phyloP scores from a whole-genome alignment of 2,113 vertebrate genomes.

The Bubalus kerabau region DNA sequence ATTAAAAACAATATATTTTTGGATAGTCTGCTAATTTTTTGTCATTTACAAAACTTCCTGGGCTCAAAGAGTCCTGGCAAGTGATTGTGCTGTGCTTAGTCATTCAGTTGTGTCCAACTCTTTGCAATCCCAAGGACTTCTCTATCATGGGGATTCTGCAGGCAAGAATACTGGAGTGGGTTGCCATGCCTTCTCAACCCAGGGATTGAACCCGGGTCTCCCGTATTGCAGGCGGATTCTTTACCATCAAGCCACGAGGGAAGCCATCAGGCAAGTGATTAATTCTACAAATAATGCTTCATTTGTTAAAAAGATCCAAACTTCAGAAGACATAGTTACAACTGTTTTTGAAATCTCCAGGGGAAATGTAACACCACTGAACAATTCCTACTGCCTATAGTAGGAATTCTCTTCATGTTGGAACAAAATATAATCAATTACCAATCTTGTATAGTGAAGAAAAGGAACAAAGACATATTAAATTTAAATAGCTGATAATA shows the following conservation, averaged over 20 bases:
- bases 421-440: neutral
- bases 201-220: neutral
- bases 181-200: neutral
- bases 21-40: neutral
- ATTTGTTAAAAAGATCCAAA: neutral
- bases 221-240: neutral
- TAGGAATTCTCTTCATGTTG: neutral
- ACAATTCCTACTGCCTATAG: neutral
- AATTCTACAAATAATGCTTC: slow-evolving; percentile 15
- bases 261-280: neutral
- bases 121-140: too few species aligned
- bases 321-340: neutral
- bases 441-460: neutral
- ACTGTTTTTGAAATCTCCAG: neutral
- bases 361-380: neutral
- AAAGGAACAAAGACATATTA: neutral
- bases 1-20: slow-evolving; percentile 66
- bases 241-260: neutral
- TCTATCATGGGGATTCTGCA: too few species aligned
- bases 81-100: neutral
- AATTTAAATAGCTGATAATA: neutral
- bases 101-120: neutral
- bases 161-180: neutral
- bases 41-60: neutral
- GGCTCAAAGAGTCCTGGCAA: neutral